Base-by-base conservation (phyloP, 2,888 invertebrate genomes). In the Hirtodrosophila confusa region DNA sequence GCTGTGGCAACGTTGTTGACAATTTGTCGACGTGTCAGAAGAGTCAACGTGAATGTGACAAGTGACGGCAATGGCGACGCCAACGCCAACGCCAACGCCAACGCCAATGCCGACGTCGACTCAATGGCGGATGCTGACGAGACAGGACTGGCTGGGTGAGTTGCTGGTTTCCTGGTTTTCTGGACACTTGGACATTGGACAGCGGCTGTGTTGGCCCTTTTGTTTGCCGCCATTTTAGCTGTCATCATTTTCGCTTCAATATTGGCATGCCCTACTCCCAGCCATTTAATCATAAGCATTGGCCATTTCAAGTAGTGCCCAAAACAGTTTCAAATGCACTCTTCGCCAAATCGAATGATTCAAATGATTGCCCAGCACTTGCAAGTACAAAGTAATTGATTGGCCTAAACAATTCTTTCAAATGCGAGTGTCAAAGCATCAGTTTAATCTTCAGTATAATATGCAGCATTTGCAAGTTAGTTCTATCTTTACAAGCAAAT, bases 41-140 rank as follows among this genome's bases (percentile, higher is more conserved):
- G 75, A 88, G 85, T 86, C 83, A 83, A 88, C 83, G 88, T 87
- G 83, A 87, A 88, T 88, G 88, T 87, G 88, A 87, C 88, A 83
- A 88, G 72, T 87, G 88, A 83, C 55, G 80, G 57, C 70, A 49
- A 48, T 43, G 55, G 0, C 11, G 12, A 54, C 55, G 58, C 0
- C 36, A 40, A 56, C 45, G 44, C 0, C 24, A 41, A 39, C 37
- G 41, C 4, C 29, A 35, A 29, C 36, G n/a, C n/a, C n/a, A n/a
- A 54, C 55, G 58, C 0, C 36, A 40, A 56, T 41, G 44, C 0
- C 24, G 45, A 39, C 37, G 41, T 7, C 29, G 39, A 29, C 36
- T 50, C 29, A 35, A 47, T 43, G 49, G 72, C 73, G 75, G 67
- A 56, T 73, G 78, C 57, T 68, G 74, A 82, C 88, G 86, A 78